phyloP scores from a whole-genome alignment of 1,140 invertebrate species.

The Drosophila pachea region DNA sequence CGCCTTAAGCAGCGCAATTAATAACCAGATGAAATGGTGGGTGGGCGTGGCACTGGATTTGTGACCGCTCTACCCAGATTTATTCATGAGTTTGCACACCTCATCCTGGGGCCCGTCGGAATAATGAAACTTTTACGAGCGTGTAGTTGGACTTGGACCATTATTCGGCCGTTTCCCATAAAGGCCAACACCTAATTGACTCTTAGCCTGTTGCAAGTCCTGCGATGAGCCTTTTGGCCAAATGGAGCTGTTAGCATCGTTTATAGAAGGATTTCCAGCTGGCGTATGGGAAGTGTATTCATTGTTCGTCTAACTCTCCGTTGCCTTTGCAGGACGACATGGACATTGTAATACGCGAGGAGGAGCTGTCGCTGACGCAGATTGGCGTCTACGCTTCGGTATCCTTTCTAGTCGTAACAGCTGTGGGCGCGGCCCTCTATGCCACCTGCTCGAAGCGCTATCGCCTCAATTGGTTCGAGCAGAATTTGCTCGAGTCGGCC shows the following conservation, averaged over 20 bases:
- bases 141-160: constrained; percentile 43
- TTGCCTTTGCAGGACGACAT: constrained; percentile 36
- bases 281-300: background rate
- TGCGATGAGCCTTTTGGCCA: background rate
- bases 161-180: constrained; percentile 29
- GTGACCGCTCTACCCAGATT: constrained; percentile 38
- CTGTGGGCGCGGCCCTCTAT: constrained; percentile 79
- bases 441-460: constrained; percentile 80
- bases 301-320: background rate
- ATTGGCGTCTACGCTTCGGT: constrained; percentile 75
- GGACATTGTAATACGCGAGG: constrained; percentile 76
- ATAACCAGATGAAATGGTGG: constrained; percentile 35
- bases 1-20: constrained; percentile 65
- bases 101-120: constrained; percentile 21
- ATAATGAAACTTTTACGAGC: constrained; percentile 66
- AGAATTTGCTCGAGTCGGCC: constrained; percentile 80
- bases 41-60: background rate
- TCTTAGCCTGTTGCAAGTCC: background rate
- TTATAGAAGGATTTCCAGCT: too few relatives aligned
- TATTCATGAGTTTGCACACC: constrained; percentile 49
- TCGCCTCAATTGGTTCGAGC: constrained; percentile 81
- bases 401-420: constrained; percentile 73
- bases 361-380: constrained; percentile 74
- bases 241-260: too few relatives aligned
- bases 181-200: constrained; percentile 36